phyloP scores from a whole-genome alignment of 2,888 invertebrate genomes.

The Scaptomyza reducta region DNA sequence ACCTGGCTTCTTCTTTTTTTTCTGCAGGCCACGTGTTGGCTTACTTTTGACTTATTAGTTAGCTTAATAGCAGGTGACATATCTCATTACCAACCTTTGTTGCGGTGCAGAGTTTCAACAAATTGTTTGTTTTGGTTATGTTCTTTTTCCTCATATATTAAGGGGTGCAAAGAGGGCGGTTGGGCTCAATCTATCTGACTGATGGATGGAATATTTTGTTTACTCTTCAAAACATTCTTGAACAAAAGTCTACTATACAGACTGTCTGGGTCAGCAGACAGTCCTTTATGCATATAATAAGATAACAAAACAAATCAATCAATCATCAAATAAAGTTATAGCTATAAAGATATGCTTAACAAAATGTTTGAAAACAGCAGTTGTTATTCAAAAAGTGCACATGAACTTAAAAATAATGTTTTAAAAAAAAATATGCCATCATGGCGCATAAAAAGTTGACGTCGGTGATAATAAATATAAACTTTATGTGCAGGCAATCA shows the following conservation, averaged over 20 bases:
- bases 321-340: no score
- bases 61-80: slow-evolving; percentile 12
- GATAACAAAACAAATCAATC: not conserved
- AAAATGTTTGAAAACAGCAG: not conserved
- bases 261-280: slow-evolving; percentile 13
- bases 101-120: no score
- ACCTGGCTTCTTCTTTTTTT: slow-evolving; percentile 43
- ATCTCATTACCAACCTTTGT: not conserved
- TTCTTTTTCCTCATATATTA: not conserved
- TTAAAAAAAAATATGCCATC: not conserved
- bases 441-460: not conserved
- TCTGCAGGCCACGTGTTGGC: slow-evolving; percentile 23
- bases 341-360: not conserved
- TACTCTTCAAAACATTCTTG: not conserved
- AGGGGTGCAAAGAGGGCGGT: not conserved
- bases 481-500: not conserved
- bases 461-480: not conserved
- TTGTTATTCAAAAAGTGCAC: not conserved
- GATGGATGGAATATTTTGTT: slow-evolving; percentile 2
- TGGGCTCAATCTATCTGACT: slow-evolving; percentile 3
- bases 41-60: not conserved
- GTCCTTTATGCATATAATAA: not conserved
- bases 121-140: no score
- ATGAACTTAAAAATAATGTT: not conserved
- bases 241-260: not conserved